These are phyloP conservation scores for Eupelmus urozonus DNA, from an alignment of 2,888 invertebrate genomes.

Conservation along the genomic window DNA sequence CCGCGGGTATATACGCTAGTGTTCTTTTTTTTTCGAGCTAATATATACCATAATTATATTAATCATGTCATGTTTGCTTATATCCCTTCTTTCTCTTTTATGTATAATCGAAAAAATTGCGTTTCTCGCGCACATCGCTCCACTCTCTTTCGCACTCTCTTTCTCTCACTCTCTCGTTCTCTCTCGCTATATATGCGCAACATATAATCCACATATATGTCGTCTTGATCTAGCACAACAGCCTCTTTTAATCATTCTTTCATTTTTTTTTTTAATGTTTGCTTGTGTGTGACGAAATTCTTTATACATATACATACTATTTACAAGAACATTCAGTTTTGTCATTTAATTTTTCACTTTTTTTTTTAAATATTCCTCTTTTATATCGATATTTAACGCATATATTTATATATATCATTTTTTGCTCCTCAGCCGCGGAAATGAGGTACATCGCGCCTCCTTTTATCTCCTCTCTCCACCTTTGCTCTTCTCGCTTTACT, in stretches of 20 bases:
- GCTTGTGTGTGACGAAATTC: slow-evolving; percentile 47
- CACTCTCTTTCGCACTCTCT: slow-evolving; percentile 27
- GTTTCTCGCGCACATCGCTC: slow-evolving; percentile 2
- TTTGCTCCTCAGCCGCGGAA: slow-evolving; percentile 31
- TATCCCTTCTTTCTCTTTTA: slow-evolving; percentile 19
- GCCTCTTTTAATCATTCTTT: slow-evolving; percentile 2
- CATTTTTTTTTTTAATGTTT: slow-evolving; percentile 26
- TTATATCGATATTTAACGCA: slow-evolving; percentile 52
- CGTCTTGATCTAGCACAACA: too few relatives aligned
- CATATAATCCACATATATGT: slow-evolving; percentile 28
- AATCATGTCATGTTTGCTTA: slow-evolving; percentile 49
- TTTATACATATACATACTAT: slow-evolving; percentile 66
- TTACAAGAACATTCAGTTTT: slow-evolving; percentile 66
- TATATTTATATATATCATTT: slow-evolving; percentile 43
- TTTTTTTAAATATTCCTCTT: slow-evolving; percentile 19
- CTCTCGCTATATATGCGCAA: slow-evolving; percentile 53
- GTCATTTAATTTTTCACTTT: slow-evolving; percentile 26
- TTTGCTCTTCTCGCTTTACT: slow-evolving; percentile 7
- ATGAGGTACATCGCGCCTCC: slow-evolving; percentile 7
- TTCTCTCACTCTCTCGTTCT: slow-evolving; percentile 25
- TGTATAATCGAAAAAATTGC: slow-evolving; percentile 36
- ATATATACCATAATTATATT: slow-evolving; percentile 57
- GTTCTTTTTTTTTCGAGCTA: slow-evolving; percentile 58
- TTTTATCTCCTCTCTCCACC: background rate
- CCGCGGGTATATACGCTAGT: slow-evolving; percentile 53